Evolutionary conservation across 2,888 invertebrate genomes (phyloP), one percentile per base, ranked within the genome.

Genomic region (Eupithecia abbreviata): DNA sequence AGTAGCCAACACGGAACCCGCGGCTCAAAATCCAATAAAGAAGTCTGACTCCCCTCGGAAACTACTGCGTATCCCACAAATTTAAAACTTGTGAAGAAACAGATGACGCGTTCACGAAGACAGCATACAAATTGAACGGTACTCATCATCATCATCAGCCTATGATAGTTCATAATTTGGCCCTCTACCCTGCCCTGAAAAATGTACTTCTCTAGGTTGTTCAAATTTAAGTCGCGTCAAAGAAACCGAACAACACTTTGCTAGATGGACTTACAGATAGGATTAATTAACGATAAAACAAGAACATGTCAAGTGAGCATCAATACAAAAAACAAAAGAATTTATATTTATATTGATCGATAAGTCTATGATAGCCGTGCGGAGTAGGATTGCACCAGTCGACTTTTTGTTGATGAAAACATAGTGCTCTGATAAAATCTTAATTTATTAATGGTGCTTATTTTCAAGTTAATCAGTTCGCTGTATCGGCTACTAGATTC

Each of bases 21-120:
- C 68, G 68, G 58, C 79, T 83, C 82, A 81, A 81, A 84, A 84
- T 84, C 84, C 78, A 82, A 82, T 85, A 84, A 81, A 82, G 80
- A 82, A 83, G 76, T 78, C 62, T 10, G 81, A 77, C 80, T 66
- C 81, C 75, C 79, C 81, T 77, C 77, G 77, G 81, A 86, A 88
- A 85, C 87, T 88, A 88, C 87, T 87, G 83, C 84, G 84, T 85
- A 86, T 89, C 89, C 85, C 86, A 89, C 89, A 88, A 73, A 71
- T 93, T 92, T 90, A 90, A 92, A 93, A 92, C 90, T 91, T 91
- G 83, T 83, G 86, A 86, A 86, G 89, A 89, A 90, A 87, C 93
- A 94, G 92, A 93, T 93, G 93, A 90, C 91, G 90, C 89, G 82
- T 83, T 84, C 80, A 87, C 92, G 85, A 87, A 88, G 84, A 84